Conservation (phyloP, 2,797 vertebrate species). For the Tachyglossus aculeatus region DNA sequence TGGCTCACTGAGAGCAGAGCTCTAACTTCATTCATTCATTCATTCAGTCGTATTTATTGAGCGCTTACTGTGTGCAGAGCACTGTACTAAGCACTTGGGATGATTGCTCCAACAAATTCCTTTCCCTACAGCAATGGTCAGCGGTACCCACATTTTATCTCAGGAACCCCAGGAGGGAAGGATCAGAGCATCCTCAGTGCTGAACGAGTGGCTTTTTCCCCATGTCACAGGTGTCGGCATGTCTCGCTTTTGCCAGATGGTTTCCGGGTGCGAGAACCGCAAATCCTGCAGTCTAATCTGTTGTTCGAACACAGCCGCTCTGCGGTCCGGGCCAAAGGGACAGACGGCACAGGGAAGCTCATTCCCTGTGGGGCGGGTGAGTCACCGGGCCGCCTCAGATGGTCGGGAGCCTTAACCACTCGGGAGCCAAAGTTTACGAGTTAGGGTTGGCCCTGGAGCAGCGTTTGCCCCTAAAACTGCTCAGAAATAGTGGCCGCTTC, state of each 20-base stretch:
- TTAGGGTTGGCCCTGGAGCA: not conserved
- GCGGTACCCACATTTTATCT: no score
- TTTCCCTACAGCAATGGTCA: no score
- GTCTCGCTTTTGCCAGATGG: slow-evolving; percentile 79
- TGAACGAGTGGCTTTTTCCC: slow-evolving; percentile 8
- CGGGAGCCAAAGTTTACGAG: no score
- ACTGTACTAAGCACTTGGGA: no score
- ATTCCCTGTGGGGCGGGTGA: slow-evolving; percentile 91
- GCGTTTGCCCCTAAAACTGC: not conserved
- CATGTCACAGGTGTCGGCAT: slow-evolving; percentile 76
- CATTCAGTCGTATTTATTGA: no score
- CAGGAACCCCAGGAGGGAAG: not conserved
- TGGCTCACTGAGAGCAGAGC: no score
- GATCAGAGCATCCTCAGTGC: not conserved
- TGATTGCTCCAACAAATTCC: no score
- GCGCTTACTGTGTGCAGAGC: no score
- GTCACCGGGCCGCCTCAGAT: slow-evolving; percentile 1
- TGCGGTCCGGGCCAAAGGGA: slow-evolving; percentile 67
- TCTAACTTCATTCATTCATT: no score
- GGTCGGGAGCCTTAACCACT: no score
- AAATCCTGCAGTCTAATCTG: slow-evolving; percentile 82
- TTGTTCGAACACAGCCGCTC: slow-evolving; percentile 84
- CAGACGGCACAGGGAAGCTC: slow-evolving; percentile 70
- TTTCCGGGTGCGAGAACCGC: slow-evolving; percentile 74
- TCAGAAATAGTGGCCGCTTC: no score